Base-by-base conservation (phyloP, 2,797 vertebrate species). In the Ispidina picta region DNA sequence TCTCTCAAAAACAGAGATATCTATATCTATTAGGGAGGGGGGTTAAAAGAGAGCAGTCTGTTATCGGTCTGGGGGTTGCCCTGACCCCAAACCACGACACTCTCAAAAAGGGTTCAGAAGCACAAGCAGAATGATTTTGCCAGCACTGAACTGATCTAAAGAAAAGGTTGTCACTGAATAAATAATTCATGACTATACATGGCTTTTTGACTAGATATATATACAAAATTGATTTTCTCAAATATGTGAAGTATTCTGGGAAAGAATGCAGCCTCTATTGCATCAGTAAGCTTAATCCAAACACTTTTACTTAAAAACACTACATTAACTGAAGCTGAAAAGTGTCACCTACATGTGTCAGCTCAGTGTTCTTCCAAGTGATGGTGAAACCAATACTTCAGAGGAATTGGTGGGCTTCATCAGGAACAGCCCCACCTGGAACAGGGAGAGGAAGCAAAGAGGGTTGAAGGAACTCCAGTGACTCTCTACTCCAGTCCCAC, bases 101-200 rank as follows among this genome's bases (percentile, higher is more conserved):
- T 37, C 11, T 62, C 52, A 43, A 23, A 71, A 51, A 73, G 15
- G n/a, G 15, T 46, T 70, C 58, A 79, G 46, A 55, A 75, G 17
- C 46, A 49, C 0, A 1, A 59, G 20, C 20, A 74, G 56, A 35
- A 51, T 20, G 19, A 31, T 7, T 16, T 31, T 1, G 0, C 26
- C 37, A 54, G 20, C 22, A 17, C 39, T 33, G 16, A 28, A 68
- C 29, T 52, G 22, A 54, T 26, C n/a, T 54, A 73, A 76, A 58
- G 15, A 52, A 68, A 46, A 39, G 3, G n/a, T 8, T 49, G 3
- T 31, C 10, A 21, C 22, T 0, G 4, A 73, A 44, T 41, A 70
- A 60, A 77, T 39, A 55, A 20, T 23, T 49, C 74, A 65, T 77
- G 44, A 48, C 17, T 58, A 23, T 13, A 20, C 11, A 46, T 26